phyloP scores from a whole-genome alignment of 2,113 vertebrate genomes.

The Chloropsis cyanopogon region DNA sequence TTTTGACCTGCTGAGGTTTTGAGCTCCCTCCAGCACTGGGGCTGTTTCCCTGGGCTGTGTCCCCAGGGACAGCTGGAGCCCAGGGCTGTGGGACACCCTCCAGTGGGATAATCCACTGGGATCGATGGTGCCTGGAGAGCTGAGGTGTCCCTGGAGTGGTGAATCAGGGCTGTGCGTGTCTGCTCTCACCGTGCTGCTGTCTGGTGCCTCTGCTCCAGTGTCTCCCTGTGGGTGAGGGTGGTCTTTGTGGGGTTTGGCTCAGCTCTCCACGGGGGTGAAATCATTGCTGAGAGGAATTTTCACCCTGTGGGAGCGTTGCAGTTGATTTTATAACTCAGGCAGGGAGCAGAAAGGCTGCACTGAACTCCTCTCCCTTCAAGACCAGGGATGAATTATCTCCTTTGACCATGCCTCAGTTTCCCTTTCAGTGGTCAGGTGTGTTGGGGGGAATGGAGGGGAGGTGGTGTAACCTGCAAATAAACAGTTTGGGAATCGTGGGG shows the following conservation, averaged over 20 bases:
- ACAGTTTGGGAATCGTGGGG: background rate
- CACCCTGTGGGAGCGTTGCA: background rate
- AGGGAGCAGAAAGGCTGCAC: background rate
- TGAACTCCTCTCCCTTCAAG: background rate
- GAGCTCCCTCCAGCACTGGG: background rate
- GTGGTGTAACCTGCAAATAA: background rate
- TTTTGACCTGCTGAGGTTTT: background rate
- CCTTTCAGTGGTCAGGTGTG: background rate
- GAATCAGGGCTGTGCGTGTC: background rate
- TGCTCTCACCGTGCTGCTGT: background rate
- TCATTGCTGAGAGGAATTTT: background rate
- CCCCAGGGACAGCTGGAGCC: background rate
- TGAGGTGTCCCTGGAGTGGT: background rate
- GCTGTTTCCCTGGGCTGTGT: background rate
- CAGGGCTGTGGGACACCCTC: background rate
- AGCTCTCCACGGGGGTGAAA: background rate
- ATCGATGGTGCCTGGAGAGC: rapidly evolving
- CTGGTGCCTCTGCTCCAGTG: background rate
- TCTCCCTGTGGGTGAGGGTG: background rate
- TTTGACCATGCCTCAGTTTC: background rate
- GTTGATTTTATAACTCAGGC: background rate
- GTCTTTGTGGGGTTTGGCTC: background rate
- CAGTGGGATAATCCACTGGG: background rate
- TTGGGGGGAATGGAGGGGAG: background rate
- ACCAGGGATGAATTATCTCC: rapidly evolving